phyloP scores from a whole-genome alignment of 2,797 vertebrate species.

The Sebastiscus albofasciatus region DNA sequence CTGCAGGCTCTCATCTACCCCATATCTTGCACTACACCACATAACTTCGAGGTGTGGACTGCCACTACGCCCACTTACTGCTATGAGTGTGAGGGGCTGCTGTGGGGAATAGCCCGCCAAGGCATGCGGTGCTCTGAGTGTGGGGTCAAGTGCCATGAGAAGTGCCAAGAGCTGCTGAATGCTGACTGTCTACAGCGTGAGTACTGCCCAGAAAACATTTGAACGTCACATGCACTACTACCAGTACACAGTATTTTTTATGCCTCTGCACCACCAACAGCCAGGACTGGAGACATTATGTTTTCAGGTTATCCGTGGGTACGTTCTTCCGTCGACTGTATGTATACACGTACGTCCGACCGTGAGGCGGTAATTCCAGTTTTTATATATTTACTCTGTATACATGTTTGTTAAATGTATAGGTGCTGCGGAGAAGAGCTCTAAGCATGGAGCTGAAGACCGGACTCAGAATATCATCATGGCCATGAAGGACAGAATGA shows the following conservation, averaged over 20 bases:
- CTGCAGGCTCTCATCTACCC: slow-evolving; percentile 99
- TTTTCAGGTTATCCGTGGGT: too few species aligned
- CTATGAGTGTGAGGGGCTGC: slow-evolving; percentile 96
- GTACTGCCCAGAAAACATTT: slow-evolving; percentile 39
- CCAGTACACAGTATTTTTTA: background rate
- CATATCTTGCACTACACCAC: slow-evolving; percentile 97
- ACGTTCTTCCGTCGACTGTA: too few species aligned
- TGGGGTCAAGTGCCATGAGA: slow-evolving; percentile 98
- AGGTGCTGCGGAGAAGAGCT: slow-evolving; percentile 98
- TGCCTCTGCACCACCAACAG: too few species aligned
- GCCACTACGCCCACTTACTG: slow-evolving; percentile 98
- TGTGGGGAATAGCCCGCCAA: slow-evolving; percentile 98
- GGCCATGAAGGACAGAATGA: slow-evolving; percentile 99
- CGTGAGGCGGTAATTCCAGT: too few species aligned
- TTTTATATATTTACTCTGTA: background rate
- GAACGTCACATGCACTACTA: background rate
- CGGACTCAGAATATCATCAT: slow-evolving; percentile 98
- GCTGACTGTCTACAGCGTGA: slow-evolving; percentile 95
- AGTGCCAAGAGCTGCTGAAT: slow-evolving; percentile 98
- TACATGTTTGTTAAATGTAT: background rate
- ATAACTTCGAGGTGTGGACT: slow-evolving; percentile 98
- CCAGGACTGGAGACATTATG: too few species aligned
- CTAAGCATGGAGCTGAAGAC: slow-evolving; percentile 95
- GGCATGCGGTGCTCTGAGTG: slow-evolving; percentile 97
- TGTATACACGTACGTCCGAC: too few species aligned